Percentiles rank a stretch among this genome's conserved stretches.
These are phyloP conservation scores for Pheosia tremula DNA, from an alignment of 2,888 invertebrate genomes.

Conservation along the genomic window DNA sequence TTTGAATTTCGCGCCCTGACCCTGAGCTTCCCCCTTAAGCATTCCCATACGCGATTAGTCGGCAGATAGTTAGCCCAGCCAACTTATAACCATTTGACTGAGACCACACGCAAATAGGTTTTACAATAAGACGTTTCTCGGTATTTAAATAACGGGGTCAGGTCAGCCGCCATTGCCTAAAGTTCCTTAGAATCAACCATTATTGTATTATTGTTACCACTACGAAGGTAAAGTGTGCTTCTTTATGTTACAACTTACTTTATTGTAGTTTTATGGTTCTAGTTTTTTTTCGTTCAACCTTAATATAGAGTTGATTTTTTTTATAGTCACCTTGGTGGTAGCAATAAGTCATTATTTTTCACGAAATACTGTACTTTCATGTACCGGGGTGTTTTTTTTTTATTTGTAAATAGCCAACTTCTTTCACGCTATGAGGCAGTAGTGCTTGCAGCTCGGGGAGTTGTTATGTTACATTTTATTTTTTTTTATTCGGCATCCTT, in stretches of 20 bases:
- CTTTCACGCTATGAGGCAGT: too few species aligned
- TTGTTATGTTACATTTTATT: too few species aligned
- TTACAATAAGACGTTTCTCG: slow-evolving; percentile 4
- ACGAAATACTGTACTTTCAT: not conserved
- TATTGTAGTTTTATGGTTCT: slow-evolving; percentile 19
- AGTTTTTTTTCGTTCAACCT: slow-evolving; percentile 11
- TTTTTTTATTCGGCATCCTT: too few species aligned
- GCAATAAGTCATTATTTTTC: slow-evolving; percentile 5
- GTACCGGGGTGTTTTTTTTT: not conserved
- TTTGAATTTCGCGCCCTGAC: too few species aligned
- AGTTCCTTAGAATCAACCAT: slow-evolving; percentile 20
- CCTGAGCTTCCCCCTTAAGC: too few species aligned
- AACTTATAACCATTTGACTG: too few species aligned
- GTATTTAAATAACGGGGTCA: slow-evolving; percentile 50
- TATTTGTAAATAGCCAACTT: too few species aligned
- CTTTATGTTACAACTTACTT: slow-evolving; percentile 19
- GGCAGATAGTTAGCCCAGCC: too few species aligned
- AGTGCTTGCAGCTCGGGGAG: too few species aligned
- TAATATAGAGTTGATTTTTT: slow-evolving; percentile 7
- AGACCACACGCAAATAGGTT: not conserved
- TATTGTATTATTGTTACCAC: not conserved
- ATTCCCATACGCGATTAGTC: too few species aligned
- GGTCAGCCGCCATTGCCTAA: slow-evolving; percentile 48
- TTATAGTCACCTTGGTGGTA: slow-evolving; percentile 7
- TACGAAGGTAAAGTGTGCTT: slow-evolving; percentile 6